Evolutionary conservation across 2,888 invertebrate genomes (phyloP), one percentile per base, ranked within the genome.

Genomic region (Drosophila barbarae): DNA sequence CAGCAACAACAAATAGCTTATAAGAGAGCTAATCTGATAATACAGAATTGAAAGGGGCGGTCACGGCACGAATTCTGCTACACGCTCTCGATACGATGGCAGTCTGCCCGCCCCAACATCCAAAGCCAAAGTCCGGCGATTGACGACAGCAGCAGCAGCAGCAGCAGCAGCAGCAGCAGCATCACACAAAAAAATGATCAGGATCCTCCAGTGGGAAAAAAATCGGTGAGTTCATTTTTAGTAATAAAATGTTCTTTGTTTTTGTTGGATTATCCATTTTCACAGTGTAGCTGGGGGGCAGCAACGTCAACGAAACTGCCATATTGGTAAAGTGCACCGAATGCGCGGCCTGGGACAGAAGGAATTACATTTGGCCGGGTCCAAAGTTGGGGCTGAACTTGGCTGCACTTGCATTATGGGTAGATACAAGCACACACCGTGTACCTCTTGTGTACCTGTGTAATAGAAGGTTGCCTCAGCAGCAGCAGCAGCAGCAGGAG

Each of bases 11-110:
- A 76, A 78, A 78, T 73, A 68, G 56, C 56, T 73, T 77, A 79
- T 75, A 72, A 82, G 76, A 77, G 75, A 78, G 77, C 77, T 78
- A 84, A 86, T 86, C 86, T 82, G 86, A 86, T 86, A 85, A 81
- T 81, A 85, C 79, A 83, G 82, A 78, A 85, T 84, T 86, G 79
- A 80, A 86, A 85, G 84, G 85, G 86, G 86, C 86, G 86, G 84
- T 82, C 76, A 77, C 76, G 74, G 84, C 86, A 86, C 86, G 86
- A 86, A 83, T 86, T 86, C 63, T 56, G 71, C 76, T 80, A 79
- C 79, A 81, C 80, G 77, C 77, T 79, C 74, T 74, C 61, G 73
- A 76, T 80, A 66, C 74, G 71, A 72, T 75, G 69, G 75, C 71
- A 68, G 60, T 61, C 72, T 71, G 60, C 60, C 73, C 58, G 69